phyloP scores from a whole-genome alignment of 2,888 invertebrate species.

The Tipula vernalis region DNA sequence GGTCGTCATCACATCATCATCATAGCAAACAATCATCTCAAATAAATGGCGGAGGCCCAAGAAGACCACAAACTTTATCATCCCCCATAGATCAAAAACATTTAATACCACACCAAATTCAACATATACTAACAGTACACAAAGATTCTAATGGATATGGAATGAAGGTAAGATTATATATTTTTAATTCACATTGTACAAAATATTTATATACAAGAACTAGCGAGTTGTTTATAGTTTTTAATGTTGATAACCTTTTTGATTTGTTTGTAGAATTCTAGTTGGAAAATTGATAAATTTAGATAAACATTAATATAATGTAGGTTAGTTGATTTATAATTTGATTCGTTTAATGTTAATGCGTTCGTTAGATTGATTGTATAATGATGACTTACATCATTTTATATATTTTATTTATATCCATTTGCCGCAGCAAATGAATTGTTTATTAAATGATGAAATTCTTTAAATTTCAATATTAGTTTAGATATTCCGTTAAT shows the following conservation, averaged over 20 bases:
- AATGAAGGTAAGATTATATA: slow-evolving; percentile 29
- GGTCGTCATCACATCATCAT: neutral
- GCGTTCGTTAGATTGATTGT: neutral
- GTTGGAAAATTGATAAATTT: neutral
- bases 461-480: too few relatives aligned
- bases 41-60: slow-evolving; percentile 14
- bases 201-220: neutral
- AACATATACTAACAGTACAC: slow-evolving; percentile 33
- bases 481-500: too few relatives aligned
- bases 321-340: neutral
- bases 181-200: neutral
- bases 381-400: neutral
- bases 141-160: slow-evolving; percentile 37
- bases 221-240: neutral
- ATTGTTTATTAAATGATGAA: too few relatives aligned
- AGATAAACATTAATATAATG: neutral
- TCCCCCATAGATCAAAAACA: slow-evolving; percentile 14
- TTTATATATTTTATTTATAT: neutral
- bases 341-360: neutral
- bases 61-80: slow-evolving; percentile 14
- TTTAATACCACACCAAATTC: slow-evolving; percentile 12
- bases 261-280: neutral
- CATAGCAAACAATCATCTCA: slow-evolving; percentile 12
- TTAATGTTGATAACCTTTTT: neutral
- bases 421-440: neutral